Evolutionary conservation across 2,113 vertebrate genomes (phyloP).

Genomic region (Calyptomena viridis): DNA sequence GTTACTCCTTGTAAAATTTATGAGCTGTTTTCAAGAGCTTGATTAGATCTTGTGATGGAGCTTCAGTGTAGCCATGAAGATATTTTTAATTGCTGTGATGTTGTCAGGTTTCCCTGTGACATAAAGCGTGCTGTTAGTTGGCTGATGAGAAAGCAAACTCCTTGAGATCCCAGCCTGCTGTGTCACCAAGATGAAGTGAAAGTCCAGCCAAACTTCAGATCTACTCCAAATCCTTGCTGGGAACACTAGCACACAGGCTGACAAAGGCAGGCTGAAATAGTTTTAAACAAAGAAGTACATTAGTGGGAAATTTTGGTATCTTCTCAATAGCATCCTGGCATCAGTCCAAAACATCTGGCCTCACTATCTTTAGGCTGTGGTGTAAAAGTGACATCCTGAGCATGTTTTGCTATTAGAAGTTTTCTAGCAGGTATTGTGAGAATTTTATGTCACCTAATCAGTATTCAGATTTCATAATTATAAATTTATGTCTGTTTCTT

Average conservation of each 20-base stretch:
- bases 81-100: background rate
- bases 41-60: background rate
- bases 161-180: background rate
- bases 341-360: background rate
- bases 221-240: background rate
- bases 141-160: background rate
- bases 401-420: background rate
- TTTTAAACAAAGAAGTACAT: background rate
- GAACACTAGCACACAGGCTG: background rate
- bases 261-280: background rate
- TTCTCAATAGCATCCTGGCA: background rate
- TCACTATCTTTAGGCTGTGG: background rate
- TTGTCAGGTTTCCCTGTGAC: background rate
- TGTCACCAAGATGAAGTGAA: background rate
- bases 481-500: background rate
- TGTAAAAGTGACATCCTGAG: background rate
- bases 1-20: conserved; percentile 62
- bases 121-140: background rate
- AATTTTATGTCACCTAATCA: background rate
- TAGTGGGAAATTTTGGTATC: background rate
- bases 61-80: background rate
- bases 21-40: conserved; percentile 38
- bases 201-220: background rate
- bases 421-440: background rate
- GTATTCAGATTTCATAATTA: background rate